Base-by-base conservation (phyloP, 92 coral and sea anemone genomes). In the Palythoa heliodiscus region DNA sequence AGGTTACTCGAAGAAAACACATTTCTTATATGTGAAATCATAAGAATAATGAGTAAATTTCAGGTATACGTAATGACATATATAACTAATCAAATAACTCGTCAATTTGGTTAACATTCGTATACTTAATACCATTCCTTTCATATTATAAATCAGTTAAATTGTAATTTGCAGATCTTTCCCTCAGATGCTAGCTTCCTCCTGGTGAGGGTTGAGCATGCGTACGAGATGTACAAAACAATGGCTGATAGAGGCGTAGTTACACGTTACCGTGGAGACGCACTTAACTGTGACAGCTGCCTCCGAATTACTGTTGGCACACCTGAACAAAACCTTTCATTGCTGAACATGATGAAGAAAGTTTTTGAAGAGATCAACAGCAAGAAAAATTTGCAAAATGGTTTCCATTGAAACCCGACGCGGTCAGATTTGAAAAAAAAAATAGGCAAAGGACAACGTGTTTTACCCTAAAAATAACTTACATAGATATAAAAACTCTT, bases 201-300 rank as follows among this genome's bases (percentile, higher is more conserved):
- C 16, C 74, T 87, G 40, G 47, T 82, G 5, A 81, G 81, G 81
- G 72, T 81, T 55, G 90, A 81, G 64, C 90, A 61, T 77, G 90
- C 90, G 86, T 69, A 87, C 48, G 82, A 79, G 70, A 48, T 87
- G 86, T 81, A 87, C 82, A 81, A 58, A 66, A 87, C 76, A 23
- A 87, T 87, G 90, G 90, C 90, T 7, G 86, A 81, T 43, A 82
- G 84, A 55, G 82, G 87, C 47, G 90, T 87, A 60, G 90, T 87
- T 48, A 87, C 83, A 69, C 90, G 90, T 66, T 87, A 87, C 82
- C 90, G 76, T 70, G 90, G 90, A 24, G 53, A 53, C 61, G 75
- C 73, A 37, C 40, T 73, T 52, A 78, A 71, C 86, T 87, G 90
- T 82, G 61, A 87, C 71, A 75, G 77, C 85, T 81, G 90, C 52